Conservation (phyloP, 2,888 invertebrate genomes). For the Salticus scenicus region DNA sequence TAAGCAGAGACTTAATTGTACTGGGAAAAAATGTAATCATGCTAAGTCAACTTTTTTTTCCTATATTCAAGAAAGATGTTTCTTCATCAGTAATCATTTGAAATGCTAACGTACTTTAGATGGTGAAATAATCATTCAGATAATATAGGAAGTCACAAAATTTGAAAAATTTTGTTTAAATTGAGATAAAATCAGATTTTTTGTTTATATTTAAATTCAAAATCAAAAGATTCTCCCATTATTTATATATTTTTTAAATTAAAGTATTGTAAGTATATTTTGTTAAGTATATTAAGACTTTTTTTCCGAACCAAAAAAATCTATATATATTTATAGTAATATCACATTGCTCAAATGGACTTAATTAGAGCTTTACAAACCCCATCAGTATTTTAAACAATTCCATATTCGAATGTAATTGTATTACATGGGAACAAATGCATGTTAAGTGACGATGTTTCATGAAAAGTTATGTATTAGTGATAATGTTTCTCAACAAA, state of each 20-base stretch:
- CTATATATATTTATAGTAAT: too few species aligned
- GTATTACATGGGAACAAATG: neutral
- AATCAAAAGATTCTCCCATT: too few species aligned
- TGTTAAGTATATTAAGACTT: too few species aligned
- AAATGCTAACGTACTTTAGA: neutral
- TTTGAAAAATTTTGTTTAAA: too few species aligned
- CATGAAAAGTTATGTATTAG: neutral
- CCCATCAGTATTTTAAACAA: slow-evolving; percentile 13
- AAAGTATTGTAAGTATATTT: too few species aligned
- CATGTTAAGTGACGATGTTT: slow-evolving; percentile 4
- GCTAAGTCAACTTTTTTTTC: slow-evolving; percentile 4
- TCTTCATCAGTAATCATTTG: neutral
- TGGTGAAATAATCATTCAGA: too few species aligned
- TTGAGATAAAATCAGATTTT: too few species aligned
- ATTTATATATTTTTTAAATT: too few species aligned
- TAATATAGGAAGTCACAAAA: too few species aligned
- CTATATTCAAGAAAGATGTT: neutral
- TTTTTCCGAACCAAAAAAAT: too few species aligned
- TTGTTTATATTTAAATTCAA: too few species aligned
- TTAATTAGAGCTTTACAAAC: neutral
- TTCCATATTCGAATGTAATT: slow-evolving; percentile 4
- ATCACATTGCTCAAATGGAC: slow-evolving; percentile 1
- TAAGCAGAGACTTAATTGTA: neutral
- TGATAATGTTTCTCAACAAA: neutral
- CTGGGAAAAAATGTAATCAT: neutral